A percentile compares a stretch with the other conserved stretches of the same genome.
These are phyloP conservation scores for Lasiommata megera DNA, from an alignment of 2,888 invertebrate species.

Conservation along the genomic window DNA sequence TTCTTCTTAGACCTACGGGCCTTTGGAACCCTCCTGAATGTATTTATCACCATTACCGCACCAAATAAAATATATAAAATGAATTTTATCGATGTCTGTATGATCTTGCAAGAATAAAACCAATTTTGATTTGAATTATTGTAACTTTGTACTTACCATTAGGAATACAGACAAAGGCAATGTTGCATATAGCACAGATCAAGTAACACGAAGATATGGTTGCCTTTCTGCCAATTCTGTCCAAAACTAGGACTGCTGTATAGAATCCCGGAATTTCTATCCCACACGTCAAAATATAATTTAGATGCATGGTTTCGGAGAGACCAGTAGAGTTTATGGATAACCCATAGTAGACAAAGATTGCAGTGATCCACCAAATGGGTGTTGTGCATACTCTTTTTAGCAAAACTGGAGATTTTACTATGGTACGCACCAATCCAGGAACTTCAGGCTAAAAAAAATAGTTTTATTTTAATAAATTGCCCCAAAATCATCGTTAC, in stretches of 20 bases:
- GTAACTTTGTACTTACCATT: conserved; percentile 34
- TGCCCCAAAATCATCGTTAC: no score
- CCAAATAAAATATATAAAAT: no score
- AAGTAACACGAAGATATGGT: conserved; percentile 37
- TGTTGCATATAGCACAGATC: conserved; percentile 32
- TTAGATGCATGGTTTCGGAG: conserved; percentile 83
- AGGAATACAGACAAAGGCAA: conserved; percentile 33
- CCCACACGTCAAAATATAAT: conserved; percentile 80
- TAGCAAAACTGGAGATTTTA: conserved; percentile 72
- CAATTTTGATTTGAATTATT: no score
- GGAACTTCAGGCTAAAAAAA: conserved; percentile 12
- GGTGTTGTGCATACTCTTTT: conserved; percentile 77
- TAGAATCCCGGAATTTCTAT: conserved; percentile 85
- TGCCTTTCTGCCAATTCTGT: conserved; percentile 59
- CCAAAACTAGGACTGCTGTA: conserved; percentile 79
- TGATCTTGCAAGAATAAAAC: no score
- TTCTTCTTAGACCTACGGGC: no score
- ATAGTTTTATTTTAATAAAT: background rate
- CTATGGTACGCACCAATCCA: conserved; percentile 52
- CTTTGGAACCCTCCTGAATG: no score
- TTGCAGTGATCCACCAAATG: conserved; percentile 84
- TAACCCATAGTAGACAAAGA: conserved; percentile 85
- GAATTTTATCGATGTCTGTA: no score
- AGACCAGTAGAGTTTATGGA: conserved; percentile 85
- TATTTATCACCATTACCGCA: no score